Evolutionary conservation across 2,113 vertebrate species (phyloP).

Genomic region (Isurus oxyrinchus): DNA sequence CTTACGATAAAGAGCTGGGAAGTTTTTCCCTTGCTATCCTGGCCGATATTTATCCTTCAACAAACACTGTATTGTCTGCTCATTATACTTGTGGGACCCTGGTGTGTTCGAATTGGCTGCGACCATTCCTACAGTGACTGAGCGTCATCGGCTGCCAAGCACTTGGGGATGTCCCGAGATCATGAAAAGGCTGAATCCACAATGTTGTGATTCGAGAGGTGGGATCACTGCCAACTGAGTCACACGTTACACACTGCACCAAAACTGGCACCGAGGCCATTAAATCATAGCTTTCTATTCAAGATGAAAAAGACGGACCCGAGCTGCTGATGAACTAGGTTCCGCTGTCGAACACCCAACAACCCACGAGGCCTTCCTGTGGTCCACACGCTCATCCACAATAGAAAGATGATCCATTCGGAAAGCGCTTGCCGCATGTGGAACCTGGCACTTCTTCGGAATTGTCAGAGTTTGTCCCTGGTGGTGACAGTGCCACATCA

Average conservation of each 20-base stretch:
- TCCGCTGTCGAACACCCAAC: neutral
- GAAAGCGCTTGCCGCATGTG: no score
- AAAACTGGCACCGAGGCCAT: neutral
- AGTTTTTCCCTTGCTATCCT: neutral
- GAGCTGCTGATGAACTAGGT: neutral
- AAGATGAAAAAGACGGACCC: no score
- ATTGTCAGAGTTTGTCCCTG: neutral
- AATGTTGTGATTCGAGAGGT: no score
- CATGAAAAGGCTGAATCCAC: neutral
- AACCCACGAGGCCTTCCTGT: neutral
- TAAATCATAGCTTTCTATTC: no score
- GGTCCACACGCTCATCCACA: neutral
- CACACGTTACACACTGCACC: neutral
- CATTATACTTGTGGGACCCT: no score
- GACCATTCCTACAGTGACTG: neutral
- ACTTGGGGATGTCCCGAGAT: neutral
- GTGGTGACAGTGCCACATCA: neutral
- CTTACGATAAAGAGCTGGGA: neutral
- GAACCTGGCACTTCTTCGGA: neutral
- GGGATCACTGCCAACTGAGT: neutral
- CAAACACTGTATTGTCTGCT: neutral
- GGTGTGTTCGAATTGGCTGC: neutral
- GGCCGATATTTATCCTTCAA: neutral
- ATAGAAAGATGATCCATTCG: neutral
- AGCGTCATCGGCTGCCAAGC: neutral